Evolutionary conservation across 2,113 vertebrate genomes (phyloP).

Genomic region (Solea senegalensis): DNA sequence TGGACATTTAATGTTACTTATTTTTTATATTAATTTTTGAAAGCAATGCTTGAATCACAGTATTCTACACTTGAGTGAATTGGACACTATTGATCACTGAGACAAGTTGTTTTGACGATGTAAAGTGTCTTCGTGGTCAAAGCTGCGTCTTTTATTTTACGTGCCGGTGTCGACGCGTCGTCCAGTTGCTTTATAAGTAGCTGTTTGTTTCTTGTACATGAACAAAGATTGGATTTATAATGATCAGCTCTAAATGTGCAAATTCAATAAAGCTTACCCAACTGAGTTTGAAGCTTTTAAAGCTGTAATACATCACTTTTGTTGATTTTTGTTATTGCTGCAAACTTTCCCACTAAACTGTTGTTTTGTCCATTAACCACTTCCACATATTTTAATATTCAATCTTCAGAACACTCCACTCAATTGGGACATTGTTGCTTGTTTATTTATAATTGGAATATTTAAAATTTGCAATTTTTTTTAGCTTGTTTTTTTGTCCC

Average conservation of each 20-base stretch:
- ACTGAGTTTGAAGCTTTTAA: constrained; percentile 9
- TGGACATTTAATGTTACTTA: constrained; percentile 38
- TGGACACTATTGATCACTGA: constrained; percentile 9
- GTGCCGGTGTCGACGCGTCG: constrained; percentile 22
- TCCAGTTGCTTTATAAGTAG: constrained; percentile 66
- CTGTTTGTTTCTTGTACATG: constrained; percentile 28
- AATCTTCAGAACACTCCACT: no score
- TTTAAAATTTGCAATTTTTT: no score
- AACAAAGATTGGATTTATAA: constrained; percentile 36
- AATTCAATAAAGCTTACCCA: constrained; percentile 73
- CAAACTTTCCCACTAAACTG: no score
- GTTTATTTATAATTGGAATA: no score
- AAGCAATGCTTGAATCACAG: not conserved
- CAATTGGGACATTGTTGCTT: no score
- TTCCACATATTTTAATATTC: no score
- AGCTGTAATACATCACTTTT: no score
- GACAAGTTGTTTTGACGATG: constrained; percentile 12
- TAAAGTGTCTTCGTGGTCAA: constrained; percentile 42
- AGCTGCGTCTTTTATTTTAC: constrained; percentile 42
- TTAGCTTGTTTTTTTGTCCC: no score
- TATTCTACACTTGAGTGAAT: not conserved
- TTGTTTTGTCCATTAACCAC: no score
- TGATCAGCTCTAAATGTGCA: constrained; percentile 42
- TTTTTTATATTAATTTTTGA: constrained; percentile 40
- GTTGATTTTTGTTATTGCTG: no score